Conservation (phyloP, 2,113 vertebrate species). For the Macroglossus sobrinus region DNA sequence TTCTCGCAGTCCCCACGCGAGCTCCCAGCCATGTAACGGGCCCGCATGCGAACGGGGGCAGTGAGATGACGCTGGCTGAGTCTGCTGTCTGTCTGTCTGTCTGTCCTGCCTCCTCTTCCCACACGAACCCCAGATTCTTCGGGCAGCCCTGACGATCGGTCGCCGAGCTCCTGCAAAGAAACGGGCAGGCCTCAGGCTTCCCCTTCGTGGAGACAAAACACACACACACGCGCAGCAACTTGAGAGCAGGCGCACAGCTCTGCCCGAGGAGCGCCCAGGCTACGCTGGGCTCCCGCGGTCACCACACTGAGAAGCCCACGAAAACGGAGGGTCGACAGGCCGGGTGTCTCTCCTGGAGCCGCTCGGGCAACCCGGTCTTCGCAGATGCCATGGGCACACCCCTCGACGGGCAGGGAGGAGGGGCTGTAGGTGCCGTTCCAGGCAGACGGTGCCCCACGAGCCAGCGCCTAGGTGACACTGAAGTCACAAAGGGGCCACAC, state of each 20-base stretch:
- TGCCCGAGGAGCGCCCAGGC: not conserved
- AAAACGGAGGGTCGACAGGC: rapidly evolving
- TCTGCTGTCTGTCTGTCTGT: too few relatives aligned
- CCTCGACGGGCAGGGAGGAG: not conserved
- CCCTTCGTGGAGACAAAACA: slow-evolving; percentile 1
- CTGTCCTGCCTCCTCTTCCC: not conserved
- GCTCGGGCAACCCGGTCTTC: not conserved
- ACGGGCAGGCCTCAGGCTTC: not conserved
- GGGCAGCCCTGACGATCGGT: not conserved
- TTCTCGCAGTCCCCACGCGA: not conserved
- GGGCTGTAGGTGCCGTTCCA: rapidly evolving
- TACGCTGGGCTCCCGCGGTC: rapidly evolving
- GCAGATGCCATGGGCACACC: not conserved
- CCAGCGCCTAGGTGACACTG: rapidly evolving
- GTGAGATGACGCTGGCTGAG: rapidly evolving
- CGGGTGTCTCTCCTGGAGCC: rapidly evolving
- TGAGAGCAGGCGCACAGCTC: not conserved
- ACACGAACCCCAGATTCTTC: rapidly evolving
- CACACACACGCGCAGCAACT: not conserved
- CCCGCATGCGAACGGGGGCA: rapidly evolving
- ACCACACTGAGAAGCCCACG: not conserved
- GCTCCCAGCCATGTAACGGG: rapidly evolving
- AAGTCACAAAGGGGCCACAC: too few relatives aligned
- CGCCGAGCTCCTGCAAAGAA: not conserved
- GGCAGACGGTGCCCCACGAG: rapidly evolving